These are phyloP conservation scores for Phocides pigmalion DNA, from an alignment of 1,140 invertebrate genomes.

Conservation along the genomic window DNA sequence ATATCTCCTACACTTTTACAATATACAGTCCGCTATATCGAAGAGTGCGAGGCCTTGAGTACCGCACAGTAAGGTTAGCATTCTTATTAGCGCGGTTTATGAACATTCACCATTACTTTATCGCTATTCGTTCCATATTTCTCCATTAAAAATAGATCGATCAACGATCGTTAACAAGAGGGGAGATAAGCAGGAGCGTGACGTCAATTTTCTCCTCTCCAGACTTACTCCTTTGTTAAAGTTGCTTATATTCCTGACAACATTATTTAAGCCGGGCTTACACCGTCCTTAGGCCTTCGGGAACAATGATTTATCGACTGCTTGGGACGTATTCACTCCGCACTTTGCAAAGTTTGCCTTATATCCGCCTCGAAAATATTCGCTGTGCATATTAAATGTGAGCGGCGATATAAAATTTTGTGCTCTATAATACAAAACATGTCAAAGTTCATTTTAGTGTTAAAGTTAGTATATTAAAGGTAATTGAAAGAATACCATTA, in stretches of 20 bases:
- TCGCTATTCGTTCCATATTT: slow-evolving; percentile 14
- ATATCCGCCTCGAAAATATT: slow-evolving; percentile 43
- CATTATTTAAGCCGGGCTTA: slow-evolving; percentile 58
- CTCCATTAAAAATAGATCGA: slow-evolving; percentile 32
- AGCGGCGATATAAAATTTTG: too few species aligned
- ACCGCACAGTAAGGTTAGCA: background rate
- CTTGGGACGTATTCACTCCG: slow-evolving; percentile 62
- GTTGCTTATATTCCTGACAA: slow-evolving; percentile 58
- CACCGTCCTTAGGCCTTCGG: slow-evolving; percentile 53
- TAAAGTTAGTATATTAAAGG: too few species aligned
- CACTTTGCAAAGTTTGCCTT: slow-evolving; percentile 53
- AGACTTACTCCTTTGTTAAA: slow-evolving; percentile 48
- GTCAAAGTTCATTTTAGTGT: too few species aligned
- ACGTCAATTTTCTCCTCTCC: slow-evolving; percentile 33
- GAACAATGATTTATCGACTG: slow-evolving; percentile 71
- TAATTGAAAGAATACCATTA: too few species aligned
- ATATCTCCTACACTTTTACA: too few species aligned
- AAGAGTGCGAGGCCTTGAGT: too few species aligned
- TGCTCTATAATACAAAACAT: too few species aligned
- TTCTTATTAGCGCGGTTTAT: slow-evolving; percentile 8
- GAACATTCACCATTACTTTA: slow-evolving; percentile 20
- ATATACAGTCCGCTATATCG: too few species aligned
- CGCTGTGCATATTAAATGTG: slow-evolving; percentile 45
- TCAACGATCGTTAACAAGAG: slow-evolving; percentile 25
- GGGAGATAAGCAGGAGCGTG: slow-evolving; percentile 26